A percentile compares a stretch with the other conserved stretches of the same genome.
Conservation (phyloP, 2,888 invertebrate species). For the Cremastinae sp. region DNA sequence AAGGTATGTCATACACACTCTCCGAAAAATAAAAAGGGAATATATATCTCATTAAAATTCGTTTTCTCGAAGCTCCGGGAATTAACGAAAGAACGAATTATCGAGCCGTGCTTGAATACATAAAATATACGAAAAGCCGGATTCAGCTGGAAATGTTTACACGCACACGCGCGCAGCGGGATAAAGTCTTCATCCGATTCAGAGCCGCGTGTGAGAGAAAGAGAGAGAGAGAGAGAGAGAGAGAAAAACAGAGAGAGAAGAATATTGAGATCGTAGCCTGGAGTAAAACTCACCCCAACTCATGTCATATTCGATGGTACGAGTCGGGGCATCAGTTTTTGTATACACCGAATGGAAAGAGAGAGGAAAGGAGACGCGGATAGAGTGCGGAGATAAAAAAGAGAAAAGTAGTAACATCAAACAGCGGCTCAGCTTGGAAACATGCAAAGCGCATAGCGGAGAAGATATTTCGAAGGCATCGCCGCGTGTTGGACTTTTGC, state of each 20-base stretch:
- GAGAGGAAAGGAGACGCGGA: constrained; percentile 2
- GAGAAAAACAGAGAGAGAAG: constrained; percentile 32
- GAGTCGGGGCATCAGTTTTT: constrained; percentile 44
- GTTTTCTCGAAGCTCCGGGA: too few species aligned
- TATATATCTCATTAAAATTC: too few species aligned
- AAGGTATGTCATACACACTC: too few species aligned
- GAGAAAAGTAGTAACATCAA: constrained; percentile 55
- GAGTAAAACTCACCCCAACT: constrained; percentile 38
- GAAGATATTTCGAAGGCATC: constrained; percentile 53
- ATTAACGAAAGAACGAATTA: background rate
- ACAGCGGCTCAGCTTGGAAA: constrained; percentile 54
- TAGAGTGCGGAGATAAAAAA: constrained; percentile 35
- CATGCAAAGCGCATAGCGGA: constrained; percentile 39
- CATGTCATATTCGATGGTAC: constrained; percentile 60
- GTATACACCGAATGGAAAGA: constrained; percentile 37
- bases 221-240: constrained; percentile 13
- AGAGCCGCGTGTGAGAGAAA: constrained; percentile 26
- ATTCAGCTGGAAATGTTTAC: constrained; percentile 18
- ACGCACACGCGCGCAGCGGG: constrained; percentile 8
- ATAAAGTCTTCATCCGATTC: constrained; percentile 62
- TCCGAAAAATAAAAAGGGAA: too few species aligned
- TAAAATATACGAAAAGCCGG: constrained; percentile 37
- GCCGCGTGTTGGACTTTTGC: constrained; percentile 43
- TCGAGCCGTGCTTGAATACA: constrained; percentile 24
- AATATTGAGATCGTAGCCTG: constrained; percentile 54